These are phyloP conservation scores for Halcyon leucocephala DNA, from an alignment of 2,797 vertebrate species.

Conservation along the genomic window DNA sequence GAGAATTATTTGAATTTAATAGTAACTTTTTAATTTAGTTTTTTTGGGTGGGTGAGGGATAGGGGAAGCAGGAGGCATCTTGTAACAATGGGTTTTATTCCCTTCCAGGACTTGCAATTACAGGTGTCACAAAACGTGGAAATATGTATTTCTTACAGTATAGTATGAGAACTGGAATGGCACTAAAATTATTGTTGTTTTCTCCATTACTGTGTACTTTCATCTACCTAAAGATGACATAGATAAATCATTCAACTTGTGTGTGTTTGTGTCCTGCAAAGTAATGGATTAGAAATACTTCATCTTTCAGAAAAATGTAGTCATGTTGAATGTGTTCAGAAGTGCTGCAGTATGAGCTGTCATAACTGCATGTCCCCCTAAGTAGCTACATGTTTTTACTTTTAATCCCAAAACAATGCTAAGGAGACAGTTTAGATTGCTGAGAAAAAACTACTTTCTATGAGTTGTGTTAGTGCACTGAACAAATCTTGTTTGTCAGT, in stretches of 20 bases:
- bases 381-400: neutral
- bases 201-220: neutral
- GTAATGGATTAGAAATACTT: neutral
- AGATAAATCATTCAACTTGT: neutral
- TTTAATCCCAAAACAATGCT: neutral
- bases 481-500: neutral
- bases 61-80: neutral
- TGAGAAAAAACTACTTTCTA: neutral
- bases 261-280: neutral
- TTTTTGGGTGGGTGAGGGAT: fast-evolving
- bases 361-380: neutral
- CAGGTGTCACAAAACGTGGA: neutral
- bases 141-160: neutral
- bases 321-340: neutral
- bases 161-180: neutral
- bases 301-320: neutral
- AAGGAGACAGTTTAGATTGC: neutral
- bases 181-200: neutral
- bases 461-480: neutral
- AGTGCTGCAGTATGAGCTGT: neutral
- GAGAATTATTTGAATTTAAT: neutral
- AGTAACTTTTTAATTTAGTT: neutral
- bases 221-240: neutral
- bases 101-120: neutral
- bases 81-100: neutral